Base-by-base conservation (phyloP, 2,113 vertebrate species). In the Hassar affinis region DNA sequence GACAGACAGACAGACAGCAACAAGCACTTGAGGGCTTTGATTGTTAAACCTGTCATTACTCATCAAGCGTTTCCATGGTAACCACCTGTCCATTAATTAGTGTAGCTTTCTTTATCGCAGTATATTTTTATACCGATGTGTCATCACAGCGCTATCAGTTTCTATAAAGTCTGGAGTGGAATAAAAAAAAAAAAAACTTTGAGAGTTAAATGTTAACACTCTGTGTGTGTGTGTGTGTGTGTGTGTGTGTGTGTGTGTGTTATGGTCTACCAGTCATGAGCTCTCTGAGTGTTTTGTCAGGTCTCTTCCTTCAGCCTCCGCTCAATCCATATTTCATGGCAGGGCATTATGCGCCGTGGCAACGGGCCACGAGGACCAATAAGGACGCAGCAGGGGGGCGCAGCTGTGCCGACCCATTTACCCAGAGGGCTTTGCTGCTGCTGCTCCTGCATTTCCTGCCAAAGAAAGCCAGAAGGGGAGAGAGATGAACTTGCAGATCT, bases 361-460 rank as follows among this genome's bases (percentile, higher is more conserved):
- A 90, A 92, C 86, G 87, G 89, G 86, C 86, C 83, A 80, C 86
- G 80, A 81, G 89, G 89, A 88, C 91, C 90, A 91, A 86, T 71
- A 85, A 87, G 89, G 88, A 86, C 88, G 82, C 75, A 57, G 87
- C 64, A 56, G 82, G 85, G 78, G 33, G 49, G 86, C 87, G 87
- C 91, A 89, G 90, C 90, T 92, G 89, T 88, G 89, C 82, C 72
- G 84, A 85, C 89, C 87, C 82, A 82, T 91, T 90, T 89, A 90
- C 88, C 90, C 85, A 88, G 87, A 90, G 86, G 87, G 79, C 76
- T 87, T 88, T 83, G 83, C 88, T 87, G 82, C 86, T 84, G 88
- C 84, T 35, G 81, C 90, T 80, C 80, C 87, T 87, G 89, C 87
- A 90, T 89, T 93, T 93, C 90, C 88, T 91, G 86, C 84, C 76